A percentile compares a stretch with the other conserved stretches of the same genome.
Conservation (phyloP, 2,888 invertebrate species). For the Eristalinus aeneus region DNA sequence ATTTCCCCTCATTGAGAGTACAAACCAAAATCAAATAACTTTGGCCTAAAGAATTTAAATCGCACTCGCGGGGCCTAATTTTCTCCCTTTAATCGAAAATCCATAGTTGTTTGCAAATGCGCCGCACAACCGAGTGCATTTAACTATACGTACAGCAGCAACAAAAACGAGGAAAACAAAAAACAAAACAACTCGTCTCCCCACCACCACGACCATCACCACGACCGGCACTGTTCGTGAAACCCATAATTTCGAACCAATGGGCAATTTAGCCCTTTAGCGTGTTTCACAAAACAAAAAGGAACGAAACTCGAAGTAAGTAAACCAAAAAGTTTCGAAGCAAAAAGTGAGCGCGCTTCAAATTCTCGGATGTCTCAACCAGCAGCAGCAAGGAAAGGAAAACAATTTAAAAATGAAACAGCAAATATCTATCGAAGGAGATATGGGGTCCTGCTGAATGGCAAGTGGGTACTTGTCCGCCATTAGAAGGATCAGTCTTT, state of each 20-base stretch:
- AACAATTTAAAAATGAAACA: slow-evolving; percentile 47
- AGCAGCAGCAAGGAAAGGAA: not conserved
- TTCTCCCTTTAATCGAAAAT: slow-evolving; percentile 60
- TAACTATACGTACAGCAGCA: slow-evolving; percentile 30
- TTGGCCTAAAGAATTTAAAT: slow-evolving; percentile 47
- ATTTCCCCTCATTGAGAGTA: not conserved
- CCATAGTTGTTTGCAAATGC: slow-evolving; percentile 34
- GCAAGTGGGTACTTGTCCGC: slow-evolving; percentile 32
- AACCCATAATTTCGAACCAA: slow-evolving; percentile 81
- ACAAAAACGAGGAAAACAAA: slow-evolving; percentile 38
- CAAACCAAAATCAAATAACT: slow-evolving; percentile 21
- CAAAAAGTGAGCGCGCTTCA: not conserved
- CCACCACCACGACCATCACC: slow-evolving; percentile 26
- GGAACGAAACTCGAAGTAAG: slow-evolving; percentile 1
- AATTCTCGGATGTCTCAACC: slow-evolving; percentile 13
- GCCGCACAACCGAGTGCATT: not conserved
- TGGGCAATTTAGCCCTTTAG: slow-evolving; percentile 81
- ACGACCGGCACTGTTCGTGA: slow-evolving; percentile 71
- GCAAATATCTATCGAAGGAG: slow-evolving; percentile 47
- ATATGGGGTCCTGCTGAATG: slow-evolving; percentile 54
- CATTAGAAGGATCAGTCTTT: slow-evolving; percentile 60
- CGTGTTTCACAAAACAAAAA: slow-evolving; percentile 73
- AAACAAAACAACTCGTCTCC: slow-evolving; percentile 74
- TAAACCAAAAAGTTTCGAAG: slow-evolving; percentile 5
- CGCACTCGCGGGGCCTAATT: slow-evolving; percentile 28